Percentiles rank a stretch among this genome's conserved stretches.
These are phyloP conservation scores for Ophioninae sp. DNA, from an alignment of 2,888 invertebrate genomes.

Conservation along the genomic window DNA sequence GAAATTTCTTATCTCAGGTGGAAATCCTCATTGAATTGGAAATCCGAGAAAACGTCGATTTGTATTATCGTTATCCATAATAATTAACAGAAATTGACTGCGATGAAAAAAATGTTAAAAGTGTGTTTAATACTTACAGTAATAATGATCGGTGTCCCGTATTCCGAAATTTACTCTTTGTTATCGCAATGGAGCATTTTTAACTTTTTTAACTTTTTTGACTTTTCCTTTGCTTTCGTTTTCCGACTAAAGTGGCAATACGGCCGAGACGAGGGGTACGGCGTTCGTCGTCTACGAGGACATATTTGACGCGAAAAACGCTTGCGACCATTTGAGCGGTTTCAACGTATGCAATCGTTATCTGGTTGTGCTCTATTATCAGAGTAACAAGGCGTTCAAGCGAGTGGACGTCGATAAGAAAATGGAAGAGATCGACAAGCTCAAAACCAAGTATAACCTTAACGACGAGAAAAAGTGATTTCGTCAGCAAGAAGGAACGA, in stretches of 20 bases:
- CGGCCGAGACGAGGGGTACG: conserved; percentile 98
- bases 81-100: neutral
- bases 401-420: conserved; percentile 97
- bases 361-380: conserved; percentile 99
- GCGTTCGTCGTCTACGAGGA: conserved; percentile 99
- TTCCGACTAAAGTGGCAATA: conserved; percentile 87
- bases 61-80: neutral
- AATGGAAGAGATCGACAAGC: conserved; percentile 96
- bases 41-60: neutral
- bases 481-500: neutral
- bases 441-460: conserved; percentile 92
- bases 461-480: conserved; percentile 77
- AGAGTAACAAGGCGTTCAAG: conserved; percentile 97
- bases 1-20: too few species aligned
- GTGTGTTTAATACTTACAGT: too few species aligned
- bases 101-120: too few species aligned
- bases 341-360: conserved; percentile 99
- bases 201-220: too few species aligned
- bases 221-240: neutral
- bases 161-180: too few species aligned
- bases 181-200: too few species aligned
- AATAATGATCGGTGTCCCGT: too few species aligned
- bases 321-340: conserved; percentile 99
- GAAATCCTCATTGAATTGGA: too few species aligned
- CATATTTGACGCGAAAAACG: conserved; percentile 99